These are phyloP conservation scores for Venustaconcha ellipsiformis DNA, from an alignment of 1,140 invertebrate genomes.

Conservation along the genomic window DNA sequence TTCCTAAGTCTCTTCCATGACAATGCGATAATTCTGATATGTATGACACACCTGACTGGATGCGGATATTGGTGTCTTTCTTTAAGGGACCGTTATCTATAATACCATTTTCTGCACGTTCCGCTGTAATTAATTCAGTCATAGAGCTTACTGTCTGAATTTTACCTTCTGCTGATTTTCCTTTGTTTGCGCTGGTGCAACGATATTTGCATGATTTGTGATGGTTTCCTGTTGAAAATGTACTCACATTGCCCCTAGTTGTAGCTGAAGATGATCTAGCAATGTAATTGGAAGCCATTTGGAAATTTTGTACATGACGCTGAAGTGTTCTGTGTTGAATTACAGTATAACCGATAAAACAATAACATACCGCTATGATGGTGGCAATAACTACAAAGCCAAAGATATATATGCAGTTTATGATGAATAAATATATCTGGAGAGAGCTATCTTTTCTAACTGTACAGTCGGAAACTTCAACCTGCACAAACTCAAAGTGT, in stretches of 20 bases:
- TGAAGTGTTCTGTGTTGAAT: slow-evolving; percentile 10
- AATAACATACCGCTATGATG: slow-evolving; percentile 18
- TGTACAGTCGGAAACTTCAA: slow-evolving; percentile 21
- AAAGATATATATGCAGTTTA: slow-evolving; percentile 11
- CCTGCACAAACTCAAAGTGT: neutral
- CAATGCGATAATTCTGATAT: neutral
- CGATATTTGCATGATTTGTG: neutral
- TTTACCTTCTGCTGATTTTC: neutral
- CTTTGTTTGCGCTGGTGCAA: neutral
- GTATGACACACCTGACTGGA: neutral
- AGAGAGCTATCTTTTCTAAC: slow-evolving; percentile 2
- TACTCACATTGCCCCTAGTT: neutral
- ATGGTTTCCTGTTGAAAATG: neutral
- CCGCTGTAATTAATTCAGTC: no score
- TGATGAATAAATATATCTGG: slow-evolving; percentile 11
- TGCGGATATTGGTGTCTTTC: no score
- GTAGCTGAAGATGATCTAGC: neutral
- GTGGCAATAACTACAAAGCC: slow-evolving; percentile 3
- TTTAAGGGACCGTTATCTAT: no score
- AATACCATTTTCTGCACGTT: no score
- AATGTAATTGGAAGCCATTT: neutral
- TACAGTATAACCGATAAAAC: slow-evolving; percentile 9
- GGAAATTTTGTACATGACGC: neutral
- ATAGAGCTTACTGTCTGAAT: neutral
- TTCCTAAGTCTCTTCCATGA: neutral